Evolutionary conservation across 2,797 vertebrate species (phyloP).

Genomic region (Cynopterus sphinx): DNA sequence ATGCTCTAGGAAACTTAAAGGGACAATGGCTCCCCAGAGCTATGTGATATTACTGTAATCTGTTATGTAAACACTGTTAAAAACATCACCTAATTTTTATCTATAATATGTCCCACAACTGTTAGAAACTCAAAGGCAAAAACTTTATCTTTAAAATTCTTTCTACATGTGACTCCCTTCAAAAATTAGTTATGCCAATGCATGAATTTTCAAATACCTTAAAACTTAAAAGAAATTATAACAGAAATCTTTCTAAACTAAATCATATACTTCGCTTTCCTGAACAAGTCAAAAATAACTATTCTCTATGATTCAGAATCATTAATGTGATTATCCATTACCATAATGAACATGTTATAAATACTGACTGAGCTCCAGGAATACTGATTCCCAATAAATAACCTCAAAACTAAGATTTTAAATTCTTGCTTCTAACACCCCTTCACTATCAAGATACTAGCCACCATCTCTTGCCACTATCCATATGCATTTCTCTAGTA

Average conservation of each 20-base stretch:
- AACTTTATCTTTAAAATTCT: conserved; percentile 29
- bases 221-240: neutral
- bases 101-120: neutral
- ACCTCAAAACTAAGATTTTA: conserved; percentile 4
- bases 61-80: neutral
- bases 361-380: neutral
- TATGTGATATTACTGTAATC: neutral
- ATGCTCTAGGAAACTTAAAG: neutral
- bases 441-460: neutral
- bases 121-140: neutral
- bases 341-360: conserved; percentile 1
- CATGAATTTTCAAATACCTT: neutral
- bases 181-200: neutral
- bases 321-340: neutral
- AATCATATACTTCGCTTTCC: neutral
- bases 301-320: conserved; percentile 25
- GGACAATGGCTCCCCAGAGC: neutral
- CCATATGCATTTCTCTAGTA: neutral
- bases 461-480: neutral
- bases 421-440: conserved; percentile 15
- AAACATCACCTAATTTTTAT: neutral
- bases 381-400: neutral
- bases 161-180: neutral
- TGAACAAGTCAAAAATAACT: conserved; percentile 31
- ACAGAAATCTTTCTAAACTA: neutral